Evolutionary conservation across 2,797 vertebrate genomes (phyloP).

Genomic region (Cyclopterus lumpus): DNA sequence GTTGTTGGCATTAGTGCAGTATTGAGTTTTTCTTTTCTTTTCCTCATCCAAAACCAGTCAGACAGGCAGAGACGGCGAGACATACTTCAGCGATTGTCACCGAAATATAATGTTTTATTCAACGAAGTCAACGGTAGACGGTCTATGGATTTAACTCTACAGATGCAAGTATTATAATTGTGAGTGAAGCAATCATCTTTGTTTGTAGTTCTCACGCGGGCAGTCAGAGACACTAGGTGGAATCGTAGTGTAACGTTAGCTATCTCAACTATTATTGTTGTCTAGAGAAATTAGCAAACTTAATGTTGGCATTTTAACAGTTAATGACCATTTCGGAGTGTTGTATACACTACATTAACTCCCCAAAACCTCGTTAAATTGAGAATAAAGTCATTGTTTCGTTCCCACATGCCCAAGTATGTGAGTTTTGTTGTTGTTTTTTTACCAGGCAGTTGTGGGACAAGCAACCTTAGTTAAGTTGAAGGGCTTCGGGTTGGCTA

Average conservation of each 20-base stretch:
- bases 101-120: conserved; percentile 28
- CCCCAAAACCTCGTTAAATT: neutral
- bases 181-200: conserved; percentile 36
- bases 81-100: conserved; percentile 10
- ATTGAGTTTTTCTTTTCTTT: conserved; percentile 1
- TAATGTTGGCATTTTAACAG: neutral
- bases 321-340: no score
- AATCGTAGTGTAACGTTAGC: neutral
- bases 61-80: neutral
- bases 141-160: conserved; percentile 28
- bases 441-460: neutral
- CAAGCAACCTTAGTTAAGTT: neutral
- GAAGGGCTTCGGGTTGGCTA: neutral
- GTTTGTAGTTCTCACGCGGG: neutral
- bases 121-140: neutral
- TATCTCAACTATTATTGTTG: neutral
- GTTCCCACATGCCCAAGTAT: neutral
- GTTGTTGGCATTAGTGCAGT: conserved; percentile 10
- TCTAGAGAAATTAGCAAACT: neutral
- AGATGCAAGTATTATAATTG: neutral
- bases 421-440: neutral
- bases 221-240: neutral
- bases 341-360: neutral
- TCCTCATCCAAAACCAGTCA: conserved; percentile 31
- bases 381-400: neutral